A percentile compares a stretch with the other conserved stretches of the same genome.
Evolutionary conservation across 2,888 invertebrate species (phyloP).

Genomic region (Holacanthella duospinosa): DNA sequence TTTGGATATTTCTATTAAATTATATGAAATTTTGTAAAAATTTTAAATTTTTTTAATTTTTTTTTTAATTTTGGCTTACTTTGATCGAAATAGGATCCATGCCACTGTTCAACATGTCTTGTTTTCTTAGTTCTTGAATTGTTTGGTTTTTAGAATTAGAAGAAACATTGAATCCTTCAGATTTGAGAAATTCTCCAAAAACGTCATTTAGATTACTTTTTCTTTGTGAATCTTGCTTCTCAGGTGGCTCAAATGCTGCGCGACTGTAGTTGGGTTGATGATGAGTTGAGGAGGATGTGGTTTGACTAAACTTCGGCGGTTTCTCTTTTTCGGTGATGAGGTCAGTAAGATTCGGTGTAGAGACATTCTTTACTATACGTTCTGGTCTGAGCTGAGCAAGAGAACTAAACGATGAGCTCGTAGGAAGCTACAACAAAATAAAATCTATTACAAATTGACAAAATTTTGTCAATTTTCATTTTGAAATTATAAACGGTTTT

Average conservation of each 20-base stretch:
- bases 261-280: conserved; percentile 6
- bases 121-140: conserved; percentile 32
- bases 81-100: conserved; percentile 27
- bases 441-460: background rate
- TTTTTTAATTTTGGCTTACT: conserved; percentile 12
- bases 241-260: conserved; percentile 1
- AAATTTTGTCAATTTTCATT: background rate
- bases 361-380: conserved; percentile 23
- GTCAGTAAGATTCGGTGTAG: conserved; percentile 29
- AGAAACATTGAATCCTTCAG: conserved; percentile 28
- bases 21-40: too few species aligned
- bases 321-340: conserved; percentile 23
- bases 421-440: conserved; percentile 4
- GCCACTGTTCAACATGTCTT: conserved; percentile 24
- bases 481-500: too few species aligned
- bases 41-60: too few species aligned
- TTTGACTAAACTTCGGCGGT: background rate
- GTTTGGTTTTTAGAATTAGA: conserved; percentile 20
- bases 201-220: conserved; percentile 32
- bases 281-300: background rate
- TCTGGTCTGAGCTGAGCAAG: conserved; percentile 9
- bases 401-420: conserved; percentile 8
- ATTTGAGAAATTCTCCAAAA: conserved; percentile 32
- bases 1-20: background rate
- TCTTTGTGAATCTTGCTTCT: too few species aligned